Percentiles rank a stretch among this genome's conserved stretches.
Conservation (phyloP, 35 echinoderm and acorn worm species). For the Hemicentrotus pulcherrimus region DNA sequence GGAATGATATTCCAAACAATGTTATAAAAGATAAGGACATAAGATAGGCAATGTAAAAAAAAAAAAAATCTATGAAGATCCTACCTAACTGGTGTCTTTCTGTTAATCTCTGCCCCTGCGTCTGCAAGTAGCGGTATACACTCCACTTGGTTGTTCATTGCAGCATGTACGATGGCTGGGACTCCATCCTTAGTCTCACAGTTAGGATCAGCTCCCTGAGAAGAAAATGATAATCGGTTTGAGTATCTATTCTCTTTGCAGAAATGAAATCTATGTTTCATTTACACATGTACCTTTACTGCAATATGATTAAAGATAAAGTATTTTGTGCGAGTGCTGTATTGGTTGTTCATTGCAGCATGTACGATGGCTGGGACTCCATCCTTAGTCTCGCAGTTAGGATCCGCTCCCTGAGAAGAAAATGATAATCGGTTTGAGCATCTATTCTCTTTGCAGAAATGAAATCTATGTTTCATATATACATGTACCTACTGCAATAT, state of each 20-base stretch:
- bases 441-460: too few relatives aligned
- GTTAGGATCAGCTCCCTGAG: constrained; percentile 88
- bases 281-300: too few relatives aligned
- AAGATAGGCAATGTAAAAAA: neutral
- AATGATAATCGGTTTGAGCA: neutral
- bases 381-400: constrained; percentile 92
- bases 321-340: too few relatives aligned
- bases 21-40: too few relatives aligned
- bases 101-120: constrained; percentile 81
- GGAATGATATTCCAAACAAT: too few relatives aligned
- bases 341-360: constrained; percentile 95
- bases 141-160: constrained; percentile 94
- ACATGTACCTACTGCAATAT: too few relatives aligned
- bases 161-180: constrained; percentile 74
- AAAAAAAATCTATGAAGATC: neutral
- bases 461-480: too few relatives aligned
- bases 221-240: neutral
- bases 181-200: constrained; percentile 89
- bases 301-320: too few relatives aligned
- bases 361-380: constrained; percentile 76
- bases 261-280: too few relatives aligned
- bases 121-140: constrained; percentile 66
- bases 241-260: neutral
- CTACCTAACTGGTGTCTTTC: constrained; percentile 79
- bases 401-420: constrained; percentile 74